Conservation (phyloP, 2,797 vertebrate species). For the Spea hammondii region DNA sequence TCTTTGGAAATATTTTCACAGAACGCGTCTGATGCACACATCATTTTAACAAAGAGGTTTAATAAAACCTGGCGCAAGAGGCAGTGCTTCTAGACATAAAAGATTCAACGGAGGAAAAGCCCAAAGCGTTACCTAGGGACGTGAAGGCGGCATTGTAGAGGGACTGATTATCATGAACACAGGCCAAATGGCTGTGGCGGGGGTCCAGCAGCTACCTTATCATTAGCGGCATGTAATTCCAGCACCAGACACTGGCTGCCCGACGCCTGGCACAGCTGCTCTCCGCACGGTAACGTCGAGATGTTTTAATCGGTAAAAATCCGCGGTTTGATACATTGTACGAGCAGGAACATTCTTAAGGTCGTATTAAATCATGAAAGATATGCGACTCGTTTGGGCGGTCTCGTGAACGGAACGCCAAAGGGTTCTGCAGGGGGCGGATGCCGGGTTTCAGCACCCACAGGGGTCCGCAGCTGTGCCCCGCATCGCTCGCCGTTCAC, state of each 20-base stretch:
- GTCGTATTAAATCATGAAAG: no score
- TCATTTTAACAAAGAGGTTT: slow-evolving; percentile 6
- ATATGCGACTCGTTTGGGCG: no score
- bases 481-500: no score
- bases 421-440: no score
- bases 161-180: not conserved
- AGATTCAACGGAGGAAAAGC: not conserved
- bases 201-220: not conserved
- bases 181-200: not conserved
- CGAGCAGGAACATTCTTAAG: no score
- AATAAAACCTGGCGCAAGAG: not conserved
- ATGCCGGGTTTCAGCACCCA: no score
- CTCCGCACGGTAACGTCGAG: not conserved
- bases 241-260: not conserved
- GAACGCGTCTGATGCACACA: not conserved
- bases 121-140: slow-evolving; percentile 7
- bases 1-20: slow-evolving; percentile 22
- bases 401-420: no score
- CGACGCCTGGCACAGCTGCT: slow-evolving; percentile 18
- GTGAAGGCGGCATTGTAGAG: not conserved
- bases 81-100: not conserved
- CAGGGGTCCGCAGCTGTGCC: no score
- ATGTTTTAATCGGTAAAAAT: no score
- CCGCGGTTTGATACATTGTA: no score
- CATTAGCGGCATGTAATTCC: not conserved